Base-by-base conservation (phyloP, 2,113 vertebrate species). In the Alouatta palliata region DNA sequence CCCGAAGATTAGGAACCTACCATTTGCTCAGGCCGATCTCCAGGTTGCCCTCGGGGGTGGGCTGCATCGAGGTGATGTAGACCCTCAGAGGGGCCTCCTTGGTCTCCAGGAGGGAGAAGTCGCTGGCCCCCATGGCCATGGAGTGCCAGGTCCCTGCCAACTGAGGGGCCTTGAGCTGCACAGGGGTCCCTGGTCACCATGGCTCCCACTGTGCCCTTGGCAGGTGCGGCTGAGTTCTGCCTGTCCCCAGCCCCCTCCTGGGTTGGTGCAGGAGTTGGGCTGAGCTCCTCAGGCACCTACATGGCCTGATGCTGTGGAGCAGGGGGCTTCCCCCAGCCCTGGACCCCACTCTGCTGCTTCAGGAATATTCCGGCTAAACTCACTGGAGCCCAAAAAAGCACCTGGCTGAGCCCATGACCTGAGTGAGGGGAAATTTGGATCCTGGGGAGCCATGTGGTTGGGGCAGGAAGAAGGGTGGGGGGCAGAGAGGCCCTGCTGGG, bases 11-110 rank as follows among this genome's bases (percentile, higher is more conserved):
- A 35, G 14, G 64, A 16, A 64, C 93, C 10, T 37, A 95, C 83
- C 6, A 0, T 12, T 5, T 32, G 25, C 0, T 0, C 77, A 56
- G 20, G 17, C 11, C 0, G 16, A 94, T n/a, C 52, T 91, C 92
- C 91, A 85, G 61, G 52, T 35, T 3, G 6, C 9, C 25, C 52
- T 75, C 0, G 2, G 76, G 19, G 2, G 25, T 73, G 61, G 82
- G 77, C 9, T 20, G 21, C 91, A 91, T 61, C 0, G 54, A 43
- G 40, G 61, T 43, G 43, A 95, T 0, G 5, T 23, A 56, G 43
- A 73, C 3, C 2, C n/a, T 20, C 70, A 79, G 32, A 0, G 70
- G 49, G 37, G 6, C 5, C 0, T 68, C 64, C 32, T 7, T 35
- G 32, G 64, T 35, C 64, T 68, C 88, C 64, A 83, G 76, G 2